A percentile compares a stretch with the other conserved stretches of the same genome.
Conservation (phyloP, 2,888 invertebrate genomes). For the Eupithecia tripunctaria region DNA sequence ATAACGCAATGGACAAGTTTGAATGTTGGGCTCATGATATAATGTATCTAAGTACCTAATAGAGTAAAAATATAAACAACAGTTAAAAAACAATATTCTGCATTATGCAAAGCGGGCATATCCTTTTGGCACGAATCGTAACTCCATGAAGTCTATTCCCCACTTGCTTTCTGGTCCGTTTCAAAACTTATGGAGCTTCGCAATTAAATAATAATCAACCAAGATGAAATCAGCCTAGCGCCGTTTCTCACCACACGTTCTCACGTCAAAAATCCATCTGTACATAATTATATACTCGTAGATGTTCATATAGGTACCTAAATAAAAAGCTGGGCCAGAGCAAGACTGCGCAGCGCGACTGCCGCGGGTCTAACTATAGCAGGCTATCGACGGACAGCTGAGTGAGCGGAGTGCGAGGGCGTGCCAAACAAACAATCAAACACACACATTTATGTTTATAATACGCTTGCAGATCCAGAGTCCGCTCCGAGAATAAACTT, state of each 20-base stretch:
- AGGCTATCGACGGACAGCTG: slow-evolving; percentile 55
- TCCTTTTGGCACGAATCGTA: slow-evolving; percentile 18
- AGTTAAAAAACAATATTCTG: slow-evolving; percentile 3
- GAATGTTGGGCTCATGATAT: not conserved
- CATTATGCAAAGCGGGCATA: slow-evolving; percentile 16
- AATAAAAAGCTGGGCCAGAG: slow-evolving; percentile 32
- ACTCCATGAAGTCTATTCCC: slow-evolving; percentile 19
- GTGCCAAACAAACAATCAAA: slow-evolving; percentile 67
- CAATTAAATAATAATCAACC: not conserved
- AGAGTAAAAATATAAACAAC: slow-evolving; percentile 3
- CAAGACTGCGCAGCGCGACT: slow-evolving; percentile 39
- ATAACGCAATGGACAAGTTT: not conserved
- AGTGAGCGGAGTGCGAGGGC: slow-evolving; percentile 68
- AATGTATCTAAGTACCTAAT: not conserved
- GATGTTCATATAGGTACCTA: too few species aligned
- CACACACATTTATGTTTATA: slow-evolving; percentile 39
- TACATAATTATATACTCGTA: not conserved
- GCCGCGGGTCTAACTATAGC: slow-evolving; percentile 40
- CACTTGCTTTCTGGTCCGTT: slow-evolving; percentile 11
- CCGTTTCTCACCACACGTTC: too few species aligned
- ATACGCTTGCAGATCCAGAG: slow-evolving; percentile 30
- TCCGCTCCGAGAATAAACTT: slow-evolving; percentile 28
- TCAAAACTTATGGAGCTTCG: not conserved
- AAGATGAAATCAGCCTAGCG: too few species aligned
- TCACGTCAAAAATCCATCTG: not conserved